A percentile compares a stretch with the other conserved stretches of the same genome.
Evolutionary conservation across 2,113 vertebrate species (phyloP).

Genomic region (Hypomesus transpacificus): DNA sequence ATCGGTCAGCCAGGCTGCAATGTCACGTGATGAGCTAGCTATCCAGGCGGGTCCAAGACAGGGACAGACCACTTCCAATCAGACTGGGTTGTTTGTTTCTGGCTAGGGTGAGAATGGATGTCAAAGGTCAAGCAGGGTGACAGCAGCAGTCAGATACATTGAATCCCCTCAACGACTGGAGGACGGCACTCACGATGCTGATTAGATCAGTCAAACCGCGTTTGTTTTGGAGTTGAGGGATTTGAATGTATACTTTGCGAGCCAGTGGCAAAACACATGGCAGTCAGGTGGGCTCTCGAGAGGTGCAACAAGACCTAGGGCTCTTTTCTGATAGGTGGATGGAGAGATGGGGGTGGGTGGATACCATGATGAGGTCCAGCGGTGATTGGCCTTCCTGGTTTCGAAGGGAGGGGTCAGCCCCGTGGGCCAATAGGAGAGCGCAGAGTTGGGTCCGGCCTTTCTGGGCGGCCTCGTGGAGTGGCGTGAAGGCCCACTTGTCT

Average conservation of each 20-base stretch:
- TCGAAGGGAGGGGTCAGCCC: conserved; percentile 45
- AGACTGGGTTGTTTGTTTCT: not conserved
- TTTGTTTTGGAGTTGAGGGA: not conserved
- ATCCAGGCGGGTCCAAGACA: not conserved
- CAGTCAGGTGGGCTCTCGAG: not conserved
- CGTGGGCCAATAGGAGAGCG: conserved; percentile 37
- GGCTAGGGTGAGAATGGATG: not conserved
- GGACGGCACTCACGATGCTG: not conserved
- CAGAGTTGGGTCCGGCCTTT: conserved; percentile 41
- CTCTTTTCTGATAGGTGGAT: conserved; percentile 2
- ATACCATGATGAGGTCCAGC: conserved; percentile 46
- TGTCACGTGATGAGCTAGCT: not conserved
- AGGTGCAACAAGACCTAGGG: not conserved
- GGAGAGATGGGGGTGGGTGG: conserved; percentile 5
- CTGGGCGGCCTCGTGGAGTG: conserved; percentile 36
- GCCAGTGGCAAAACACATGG: not conserved
- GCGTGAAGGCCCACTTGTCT: conserved; percentile 53
- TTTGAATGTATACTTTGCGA: not conserved
- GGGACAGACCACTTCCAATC: not conserved
- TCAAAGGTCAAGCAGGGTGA: not conserved
- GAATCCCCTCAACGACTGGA: not conserved
- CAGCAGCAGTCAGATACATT: conserved; percentile 1
- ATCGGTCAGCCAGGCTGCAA: not conserved
- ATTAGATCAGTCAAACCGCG: not conserved
- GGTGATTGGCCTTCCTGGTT: conserved; percentile 53